A percentile compares a stretch with the other conserved stretches of the same genome.
Conservation (phyloP, 2,113 vertebrate species). For the Myotis brandtii region DNA sequence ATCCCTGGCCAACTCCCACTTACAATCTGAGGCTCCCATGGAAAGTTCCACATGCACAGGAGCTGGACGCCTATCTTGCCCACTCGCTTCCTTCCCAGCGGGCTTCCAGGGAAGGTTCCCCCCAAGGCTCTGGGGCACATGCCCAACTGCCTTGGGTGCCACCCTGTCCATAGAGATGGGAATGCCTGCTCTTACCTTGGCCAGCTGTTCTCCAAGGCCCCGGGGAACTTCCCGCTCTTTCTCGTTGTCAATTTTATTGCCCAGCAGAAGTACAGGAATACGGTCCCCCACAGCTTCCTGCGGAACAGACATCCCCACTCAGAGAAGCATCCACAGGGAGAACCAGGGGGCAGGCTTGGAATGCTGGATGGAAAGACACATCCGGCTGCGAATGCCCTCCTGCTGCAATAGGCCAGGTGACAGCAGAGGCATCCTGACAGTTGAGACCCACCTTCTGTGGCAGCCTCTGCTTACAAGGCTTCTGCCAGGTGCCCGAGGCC, state of each 20-base stretch:
- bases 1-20: background rate
- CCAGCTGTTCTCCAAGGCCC: conserved; percentile 90
- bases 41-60: too few relatives aligned
- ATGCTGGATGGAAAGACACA: background rate
- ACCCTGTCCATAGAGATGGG: background rate
- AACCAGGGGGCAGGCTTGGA: background rate
- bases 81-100: background rate
- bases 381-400: background rate
- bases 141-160: rapidly evolving
- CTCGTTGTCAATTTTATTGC: conserved; percentile 94
- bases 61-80: background rate
- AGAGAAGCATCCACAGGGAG: conserved; percentile 10
- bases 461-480: background rate
- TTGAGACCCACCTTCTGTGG: rapidly evolving
- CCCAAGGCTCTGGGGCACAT: too few relatives aligned
- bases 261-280: conserved; percentile 91
- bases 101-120: background rate
- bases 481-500: background rate
- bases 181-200: conserved; percentile 85
- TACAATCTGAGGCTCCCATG: background rate
- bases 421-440: background rate
- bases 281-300: conserved; percentile 91
- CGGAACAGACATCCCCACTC: conserved; percentile 54
- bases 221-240: conserved; percentile 90
- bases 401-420: background rate